These are phyloP conservation scores for Manis crassicaudata DNA, from an alignment of 2,797 vertebrate species.

Conservation along the genomic window DNA sequence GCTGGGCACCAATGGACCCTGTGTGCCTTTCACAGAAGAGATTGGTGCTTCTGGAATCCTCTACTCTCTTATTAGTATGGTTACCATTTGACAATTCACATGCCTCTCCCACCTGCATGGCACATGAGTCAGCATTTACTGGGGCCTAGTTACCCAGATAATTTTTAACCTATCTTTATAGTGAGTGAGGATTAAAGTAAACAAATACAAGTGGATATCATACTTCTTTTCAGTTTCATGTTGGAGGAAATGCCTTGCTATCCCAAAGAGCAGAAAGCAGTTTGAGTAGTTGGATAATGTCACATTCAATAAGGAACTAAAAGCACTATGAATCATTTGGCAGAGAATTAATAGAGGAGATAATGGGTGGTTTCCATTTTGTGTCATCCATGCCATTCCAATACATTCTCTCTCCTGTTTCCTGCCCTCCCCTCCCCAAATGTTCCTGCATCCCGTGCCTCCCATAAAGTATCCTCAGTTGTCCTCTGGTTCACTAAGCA, in stretches of 20 bases:
- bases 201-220: background rate
- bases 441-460: background rate
- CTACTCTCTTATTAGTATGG: background rate
- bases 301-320: background rate
- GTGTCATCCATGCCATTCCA: background rate
- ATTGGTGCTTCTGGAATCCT: background rate
- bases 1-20: background rate
- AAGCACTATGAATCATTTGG: background rate
- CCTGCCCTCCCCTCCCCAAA: background rate
- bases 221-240: background rate
- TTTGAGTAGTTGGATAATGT: background rate
- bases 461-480: background rate
- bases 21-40: background rate
- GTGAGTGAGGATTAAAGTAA: background rate
- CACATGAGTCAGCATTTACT: background rate
- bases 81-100: background rate
- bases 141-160: background rate
- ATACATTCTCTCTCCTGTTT: background rate
- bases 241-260: background rate
- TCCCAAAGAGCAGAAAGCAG: background rate
- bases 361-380: background rate
- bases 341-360: background rate
- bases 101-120: fast-evolving
- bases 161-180: background rate
- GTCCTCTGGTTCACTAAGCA: background rate